phyloP scores from a whole-genome alignment of 2,888 invertebrate genomes.

The Orthonychiurus folsomi region DNA sequence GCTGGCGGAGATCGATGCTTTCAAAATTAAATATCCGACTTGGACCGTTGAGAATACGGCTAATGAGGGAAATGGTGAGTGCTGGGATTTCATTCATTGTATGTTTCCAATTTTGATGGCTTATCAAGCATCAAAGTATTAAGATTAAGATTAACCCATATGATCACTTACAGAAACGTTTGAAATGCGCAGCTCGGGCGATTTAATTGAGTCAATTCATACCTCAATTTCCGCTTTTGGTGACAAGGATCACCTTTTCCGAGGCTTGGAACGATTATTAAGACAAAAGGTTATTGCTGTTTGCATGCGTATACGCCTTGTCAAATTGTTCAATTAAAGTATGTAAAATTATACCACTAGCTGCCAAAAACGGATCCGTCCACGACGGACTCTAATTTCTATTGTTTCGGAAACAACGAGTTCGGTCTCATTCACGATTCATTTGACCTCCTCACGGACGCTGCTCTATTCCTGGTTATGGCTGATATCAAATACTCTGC shows the following conservation, averaged over 20 bases:
- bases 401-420: constrained; percentile 23
- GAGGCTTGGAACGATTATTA: constrained; percentile 18
- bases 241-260: constrained; percentile 16
- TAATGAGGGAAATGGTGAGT: constrained; percentile 1
- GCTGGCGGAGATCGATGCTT: constrained; percentile 9
- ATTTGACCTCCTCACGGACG: constrained; percentile 21
- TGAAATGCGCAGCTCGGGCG: constrained; percentile 9
- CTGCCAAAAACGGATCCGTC: constrained; percentile 14
- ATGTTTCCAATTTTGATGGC: too few relatives aligned
- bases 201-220: constrained; percentile 9
- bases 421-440: constrained; percentile 20
- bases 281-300: constrained; percentile 15
- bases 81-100: too few relatives aligned
- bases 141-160: too few relatives aligned
- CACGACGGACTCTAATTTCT: constrained; percentile 19
- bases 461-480: constrained; percentile 17
- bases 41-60: constrained; percentile 10
- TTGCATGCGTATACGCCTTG: constrained; percentile 2
- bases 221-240: constrained; percentile 7
- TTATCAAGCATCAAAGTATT: too few relatives aligned
- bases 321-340: neutral
- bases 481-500: constrained; percentile 20
- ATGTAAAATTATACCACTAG: neutral
- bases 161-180: too few relatives aligned
- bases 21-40: constrained; percentile 13